phyloP scores from a whole-genome alignment of 1,140 invertebrate species.

The Hylyphantes graminicola region DNA sequence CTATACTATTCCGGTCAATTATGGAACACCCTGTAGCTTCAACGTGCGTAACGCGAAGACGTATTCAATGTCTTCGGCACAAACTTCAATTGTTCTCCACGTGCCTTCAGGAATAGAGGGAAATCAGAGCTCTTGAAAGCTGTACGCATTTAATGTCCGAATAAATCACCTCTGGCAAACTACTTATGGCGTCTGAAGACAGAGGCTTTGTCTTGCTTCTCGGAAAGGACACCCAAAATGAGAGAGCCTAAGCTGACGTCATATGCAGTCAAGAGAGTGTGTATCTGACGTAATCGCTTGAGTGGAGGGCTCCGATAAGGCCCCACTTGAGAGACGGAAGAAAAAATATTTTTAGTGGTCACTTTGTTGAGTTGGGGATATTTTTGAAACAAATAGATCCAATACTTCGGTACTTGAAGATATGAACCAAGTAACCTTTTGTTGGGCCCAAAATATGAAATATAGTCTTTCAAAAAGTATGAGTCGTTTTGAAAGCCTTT shows the following conservation, averaged over 20 bases:
- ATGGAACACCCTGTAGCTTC: no score
- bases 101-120: not conserved
- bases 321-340: constrained; percentile 2
- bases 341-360: constrained; percentile 24
- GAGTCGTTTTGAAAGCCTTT: no score
- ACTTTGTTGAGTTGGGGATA: constrained; percentile 5
- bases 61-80: not conserved
- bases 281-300: constrained; percentile 31
- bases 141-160: constrained; percentile 37
- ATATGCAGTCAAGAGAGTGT: constrained; percentile 11
- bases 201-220: constrained; percentile 30
- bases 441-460: no score
- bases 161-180: constrained; percentile 44
- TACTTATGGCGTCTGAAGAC: constrained; percentile 30
- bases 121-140: constrained; percentile 38
- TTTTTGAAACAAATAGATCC: no score
- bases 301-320: constrained; percentile 12
- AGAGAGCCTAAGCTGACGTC: constrained; percentile 2
- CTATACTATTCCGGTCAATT: no score
- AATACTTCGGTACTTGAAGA: no score
- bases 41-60: not conserved
- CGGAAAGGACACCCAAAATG: constrained; percentile 26
- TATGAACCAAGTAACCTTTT: no score
- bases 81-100: constrained; percentile 26
- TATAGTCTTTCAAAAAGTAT: no score